phyloP scores from a whole-genome alignment of 2,113 vertebrate genomes.

The Eulacestoma nigropectus region DNA sequence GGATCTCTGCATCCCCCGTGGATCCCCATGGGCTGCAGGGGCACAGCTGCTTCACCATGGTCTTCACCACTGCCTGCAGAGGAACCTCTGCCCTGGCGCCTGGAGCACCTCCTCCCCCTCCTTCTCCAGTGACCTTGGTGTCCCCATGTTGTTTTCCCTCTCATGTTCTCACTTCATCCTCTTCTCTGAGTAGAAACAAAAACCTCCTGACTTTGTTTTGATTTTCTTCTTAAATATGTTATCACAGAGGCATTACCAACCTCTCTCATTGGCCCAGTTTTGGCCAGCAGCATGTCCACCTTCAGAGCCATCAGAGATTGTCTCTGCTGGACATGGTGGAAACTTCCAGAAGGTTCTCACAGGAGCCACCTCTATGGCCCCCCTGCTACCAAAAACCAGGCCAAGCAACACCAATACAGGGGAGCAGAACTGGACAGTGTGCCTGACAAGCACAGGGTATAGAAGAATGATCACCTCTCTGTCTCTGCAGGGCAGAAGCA shows the following conservation, averaged over 20 bases:
- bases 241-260: background rate
- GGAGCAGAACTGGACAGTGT: background rate
- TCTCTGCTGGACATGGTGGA: background rate
- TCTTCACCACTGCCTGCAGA: background rate
- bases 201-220: background rate
- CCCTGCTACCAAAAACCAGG: background rate
- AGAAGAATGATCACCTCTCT: background rate
- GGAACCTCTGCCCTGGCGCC: rapidly evolving
- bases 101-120: background rate
- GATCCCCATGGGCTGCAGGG: background rate
- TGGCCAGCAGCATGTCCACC: background rate
- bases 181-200: background rate
- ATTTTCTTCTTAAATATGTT: background rate
- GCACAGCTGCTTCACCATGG: background rate
- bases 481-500: background rate
- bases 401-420: background rate
- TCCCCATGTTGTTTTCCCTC: background rate
- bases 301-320: background rate
- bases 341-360: background rate
- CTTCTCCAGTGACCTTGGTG: background rate
- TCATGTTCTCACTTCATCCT: background rate
- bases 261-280: background rate
- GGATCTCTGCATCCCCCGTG: too few species aligned
- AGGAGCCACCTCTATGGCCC: background rate
- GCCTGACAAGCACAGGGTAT: background rate